Base-by-base conservation (phyloP, 2,797 vertebrate species). In the Sciurus vulgaris region DNA sequence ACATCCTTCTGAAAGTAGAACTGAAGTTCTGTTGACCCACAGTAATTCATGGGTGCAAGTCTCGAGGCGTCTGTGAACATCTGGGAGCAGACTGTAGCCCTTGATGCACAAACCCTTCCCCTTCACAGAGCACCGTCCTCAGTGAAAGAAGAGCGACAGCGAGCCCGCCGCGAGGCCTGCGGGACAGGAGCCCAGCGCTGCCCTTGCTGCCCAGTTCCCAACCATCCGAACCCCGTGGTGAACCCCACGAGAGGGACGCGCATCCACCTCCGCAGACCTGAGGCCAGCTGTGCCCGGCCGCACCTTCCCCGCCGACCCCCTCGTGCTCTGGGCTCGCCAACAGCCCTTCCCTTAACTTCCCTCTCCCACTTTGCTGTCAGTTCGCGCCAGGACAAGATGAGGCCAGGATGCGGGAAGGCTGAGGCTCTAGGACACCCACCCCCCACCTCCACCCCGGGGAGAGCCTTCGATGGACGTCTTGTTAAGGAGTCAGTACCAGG, bases 391-490 rank as follows among this genome's bases (percentile, higher is more conserved):
- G 24, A 1, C 12, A 18, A 6, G 10, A 14, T 2, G 13, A 67
- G 6, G 1, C 1, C 2, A 1, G 24, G 17, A 24, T 0, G 2
- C 1, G 0, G 1, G 0, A 8, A 1, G 7, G 18, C 0, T 0
- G 1, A 0, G 0, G 0, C 12, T 7, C 54, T 13, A 9, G 3
- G 0, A 9, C 11, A n/a, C n/a, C n/a, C n/a, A n/a, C n/a, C n/a
- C n/a, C n/a, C n/a, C n/a, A n/a, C n/a, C n/a, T n/a, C 2, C 38
- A 1, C 11, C 20, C 4, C 47, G 1, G 1, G 8, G 49, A 78
- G 7, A 26, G 13, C 70, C 51, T 1, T 38, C 38, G 38, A 38
- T 38, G 38, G 38, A 38, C 3, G 38, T 56, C 54, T 56, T 22
- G 18, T 56, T 56, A 56, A 56, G 54, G 54, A 56, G 18, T 56